Evolutionary conservation across 2,113 vertebrate genomes (phyloP).

Genomic region (Candoia aspera): DNA sequence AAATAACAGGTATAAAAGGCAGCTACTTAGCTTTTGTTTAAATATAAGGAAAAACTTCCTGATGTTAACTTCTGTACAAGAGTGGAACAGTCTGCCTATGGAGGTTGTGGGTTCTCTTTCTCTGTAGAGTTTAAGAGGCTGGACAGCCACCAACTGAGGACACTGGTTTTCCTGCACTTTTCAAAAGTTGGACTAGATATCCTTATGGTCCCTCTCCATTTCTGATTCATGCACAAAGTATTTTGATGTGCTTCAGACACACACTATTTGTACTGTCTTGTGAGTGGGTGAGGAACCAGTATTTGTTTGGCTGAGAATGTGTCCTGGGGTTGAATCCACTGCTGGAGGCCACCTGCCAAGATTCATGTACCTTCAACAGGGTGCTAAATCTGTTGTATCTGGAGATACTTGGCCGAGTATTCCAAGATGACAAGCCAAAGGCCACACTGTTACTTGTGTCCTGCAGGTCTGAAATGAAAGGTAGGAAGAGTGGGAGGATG

Average conservation of each 20-base stretch:
- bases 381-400: not conserved
- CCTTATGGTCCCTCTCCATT: not conserved
- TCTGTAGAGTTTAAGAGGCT: too few relatives aligned
- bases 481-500: not conserved
- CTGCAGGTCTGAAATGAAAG: not conserved
- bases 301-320: not conserved
- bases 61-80: too few relatives aligned
- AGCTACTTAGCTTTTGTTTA: too few relatives aligned
- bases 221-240: not conserved
- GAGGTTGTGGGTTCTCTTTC: too few relatives aligned
- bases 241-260: not conserved
- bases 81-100: too few relatives aligned
- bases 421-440: constrained; percentile 1
- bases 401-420: not conserved
- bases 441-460: not conserved
- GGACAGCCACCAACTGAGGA: too few relatives aligned
- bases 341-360: constrained; percentile 1
- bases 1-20: too few relatives aligned
- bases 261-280: not conserved
- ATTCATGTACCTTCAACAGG: not conserved
- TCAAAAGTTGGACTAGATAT: too few relatives aligned
- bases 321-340: not conserved
- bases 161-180: too few relatives aligned
- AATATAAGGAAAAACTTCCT: too few relatives aligned
- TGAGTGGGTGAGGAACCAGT: too few relatives aligned